These are phyloP conservation scores for Drosophila arizonae DNA, from an alignment of 1,140 invertebrate species.

Conservation along the genomic window DNA sequence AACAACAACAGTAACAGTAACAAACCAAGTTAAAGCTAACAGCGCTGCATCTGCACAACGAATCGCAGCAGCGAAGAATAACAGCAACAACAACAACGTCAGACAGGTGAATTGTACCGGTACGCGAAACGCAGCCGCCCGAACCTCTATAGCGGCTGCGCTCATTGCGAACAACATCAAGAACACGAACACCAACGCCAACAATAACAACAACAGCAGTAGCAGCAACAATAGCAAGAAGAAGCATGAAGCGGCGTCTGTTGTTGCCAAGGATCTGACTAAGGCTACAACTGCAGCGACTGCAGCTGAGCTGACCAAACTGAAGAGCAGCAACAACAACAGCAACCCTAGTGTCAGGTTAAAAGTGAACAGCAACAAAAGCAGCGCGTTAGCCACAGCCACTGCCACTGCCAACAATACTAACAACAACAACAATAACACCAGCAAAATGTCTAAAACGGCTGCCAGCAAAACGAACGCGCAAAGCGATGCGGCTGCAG, in stretches of 20 bases:
- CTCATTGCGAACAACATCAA: slow-evolving; percentile 57
- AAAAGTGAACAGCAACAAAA: slow-evolving; percentile 69
- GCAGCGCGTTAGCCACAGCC: slow-evolving; percentile 60
- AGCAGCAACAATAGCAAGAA: slow-evolving; percentile 31
- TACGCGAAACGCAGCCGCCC: slow-evolving; percentile 55
- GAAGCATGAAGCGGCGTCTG: slow-evolving; percentile 54
- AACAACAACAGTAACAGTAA: slow-evolving; percentile 29
- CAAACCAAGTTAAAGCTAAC: slow-evolving; percentile 32
- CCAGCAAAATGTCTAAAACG: slow-evolving; percentile 65
- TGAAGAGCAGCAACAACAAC: slow-evolving; percentile 29
- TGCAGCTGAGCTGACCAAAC: slow-evolving; percentile 21
- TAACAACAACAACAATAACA: slow-evolving; percentile 35
- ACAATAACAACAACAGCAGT: slow-evolving; percentile 5
- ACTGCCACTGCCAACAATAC: slow-evolving; percentile 42
- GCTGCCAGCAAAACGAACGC: slow-evolving; percentile 49
- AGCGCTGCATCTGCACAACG: slow-evolving; percentile 35
- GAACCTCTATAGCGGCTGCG: slow-evolving; percentile 60
- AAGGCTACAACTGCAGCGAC: slow-evolving; percentile 29
- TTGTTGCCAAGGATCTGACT: slow-evolving; percentile 50
- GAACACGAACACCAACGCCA: slow-evolving; percentile 24
- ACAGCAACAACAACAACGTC: slow-evolving; percentile 34
- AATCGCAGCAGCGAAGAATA: slow-evolving; percentile 31
- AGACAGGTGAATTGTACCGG: slow-evolving; percentile 60
- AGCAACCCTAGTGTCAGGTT: slow-evolving; percentile 40
- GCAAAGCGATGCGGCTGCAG: slow-evolving; percentile 50